phyloP scores from a whole-genome alignment of 2,113 vertebrate genomes.

The Siniperca chuatsi region DNA sequence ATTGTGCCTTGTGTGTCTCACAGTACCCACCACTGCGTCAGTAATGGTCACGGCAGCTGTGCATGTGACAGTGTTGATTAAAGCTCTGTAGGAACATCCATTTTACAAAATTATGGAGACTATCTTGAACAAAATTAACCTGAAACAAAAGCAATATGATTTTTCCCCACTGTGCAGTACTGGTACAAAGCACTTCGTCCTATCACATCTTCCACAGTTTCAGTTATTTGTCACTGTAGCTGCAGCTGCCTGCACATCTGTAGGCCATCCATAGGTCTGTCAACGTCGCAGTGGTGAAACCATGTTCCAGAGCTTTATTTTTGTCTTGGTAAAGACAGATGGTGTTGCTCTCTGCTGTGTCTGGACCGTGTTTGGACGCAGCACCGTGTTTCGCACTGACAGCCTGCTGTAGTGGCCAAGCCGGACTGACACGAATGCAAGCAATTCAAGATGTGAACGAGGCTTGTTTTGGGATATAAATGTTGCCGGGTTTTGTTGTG shows the following conservation, averaged over 20 bases:
- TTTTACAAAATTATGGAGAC: background rate
- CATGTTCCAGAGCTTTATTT: constrained; percentile 55
- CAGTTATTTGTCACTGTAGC: constrained; percentile 23
- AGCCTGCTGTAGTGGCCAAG: constrained; percentile 35
- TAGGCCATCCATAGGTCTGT: constrained; percentile 40
- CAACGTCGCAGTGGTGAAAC: constrained; percentile 12
- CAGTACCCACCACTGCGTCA: constrained; percentile 1
- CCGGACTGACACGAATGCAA: constrained; percentile 43
- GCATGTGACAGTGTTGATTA: constrained; percentile 17
- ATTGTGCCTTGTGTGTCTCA: background rate
- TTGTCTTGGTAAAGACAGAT: constrained; percentile 50
- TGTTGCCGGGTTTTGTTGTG: constrained; percentile 43
- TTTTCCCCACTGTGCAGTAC: background rate
- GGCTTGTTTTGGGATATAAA: constrained; percentile 42
- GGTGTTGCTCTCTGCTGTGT: constrained; percentile 23
- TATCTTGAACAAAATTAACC: constrained; percentile 7
- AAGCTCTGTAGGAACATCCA: background rate
- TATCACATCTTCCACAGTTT: constrained; percentile 11
- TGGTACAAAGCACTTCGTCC: background rate
- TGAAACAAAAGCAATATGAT: constrained; percentile 3
- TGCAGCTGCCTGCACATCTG: constrained; percentile 53
- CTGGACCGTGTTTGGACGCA: constrained; percentile 60
- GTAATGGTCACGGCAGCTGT: constrained; percentile 16
- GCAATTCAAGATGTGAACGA: constrained; percentile 55
- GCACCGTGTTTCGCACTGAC: constrained; percentile 34